A percentile compares a stretch with the other conserved stretches of the same genome.
phyloP scores from a whole-genome alignment of 2,797 vertebrate genomes.

The Meda fulgida region DNA sequence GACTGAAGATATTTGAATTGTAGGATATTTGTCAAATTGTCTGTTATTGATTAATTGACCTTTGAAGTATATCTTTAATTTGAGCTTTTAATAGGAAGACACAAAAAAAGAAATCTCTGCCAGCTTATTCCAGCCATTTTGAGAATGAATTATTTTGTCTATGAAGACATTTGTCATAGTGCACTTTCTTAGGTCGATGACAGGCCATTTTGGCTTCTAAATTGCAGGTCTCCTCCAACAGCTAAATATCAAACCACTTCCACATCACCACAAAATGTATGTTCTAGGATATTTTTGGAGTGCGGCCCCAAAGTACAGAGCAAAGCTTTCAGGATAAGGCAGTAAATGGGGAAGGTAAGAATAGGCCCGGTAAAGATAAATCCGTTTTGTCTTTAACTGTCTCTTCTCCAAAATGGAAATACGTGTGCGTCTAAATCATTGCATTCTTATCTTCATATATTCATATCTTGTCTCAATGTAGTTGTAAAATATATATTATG shows the following conservation, averaged over 20 bases:
- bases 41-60: conserved; percentile 8
- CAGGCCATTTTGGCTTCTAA: conserved; percentile 25
- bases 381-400: background rate
- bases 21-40: background rate
- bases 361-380: conserved; percentile 17
- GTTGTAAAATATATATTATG: background rate
- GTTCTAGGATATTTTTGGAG: conserved; percentile 44
- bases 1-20: background rate
- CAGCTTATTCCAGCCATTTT: conserved; percentile 1
- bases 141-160: conserved; percentile 20
- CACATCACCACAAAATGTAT: conserved; percentile 39
- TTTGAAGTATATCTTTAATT: background rate
- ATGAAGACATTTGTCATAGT: conserved; percentile 20
- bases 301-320: conserved; percentile 29
- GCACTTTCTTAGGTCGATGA: conserved; percentile 8
- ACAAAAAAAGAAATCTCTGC: background rate
- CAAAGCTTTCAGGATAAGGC: conserved; percentile 38
- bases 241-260: conserved; percentile 48
- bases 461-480: background rate
- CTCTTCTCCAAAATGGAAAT: conserved; percentile 7
- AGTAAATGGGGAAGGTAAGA: conserved; percentile 19
- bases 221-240: conserved; percentile 42
- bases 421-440: background rate
- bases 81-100: background rate
- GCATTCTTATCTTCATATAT: background rate